A percentile compares a stretch with the other conserved stretches of the same genome.
These are phyloP conservation scores for Eumaeus atala DNA, from an alignment of 1,140 invertebrate species.

Conservation along the genomic window DNA sequence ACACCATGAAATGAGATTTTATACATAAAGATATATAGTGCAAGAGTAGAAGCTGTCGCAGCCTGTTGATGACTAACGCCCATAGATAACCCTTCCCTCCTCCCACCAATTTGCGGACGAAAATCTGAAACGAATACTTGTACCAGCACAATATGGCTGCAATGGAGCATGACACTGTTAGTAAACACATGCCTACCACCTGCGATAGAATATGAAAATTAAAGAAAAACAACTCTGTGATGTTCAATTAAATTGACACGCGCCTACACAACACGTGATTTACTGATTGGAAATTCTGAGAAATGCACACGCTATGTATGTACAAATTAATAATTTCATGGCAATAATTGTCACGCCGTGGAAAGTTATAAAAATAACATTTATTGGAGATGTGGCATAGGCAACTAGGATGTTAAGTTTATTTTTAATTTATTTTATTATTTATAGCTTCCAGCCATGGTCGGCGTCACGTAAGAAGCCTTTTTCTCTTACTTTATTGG, in stretches of 20 bases:
- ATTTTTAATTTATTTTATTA: constrained; percentile 16
- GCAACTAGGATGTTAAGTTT: constrained; percentile 24
- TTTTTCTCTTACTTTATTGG: background rate
- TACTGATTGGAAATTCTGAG: constrained; percentile 14
- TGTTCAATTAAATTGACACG: constrained; percentile 5
- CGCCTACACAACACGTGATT: background rate
- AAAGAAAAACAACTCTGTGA: constrained; percentile 13
- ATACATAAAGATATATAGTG: no score
- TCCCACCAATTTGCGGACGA: no score
- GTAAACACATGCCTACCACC: no score
- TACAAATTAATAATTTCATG: constrained; percentile 51
- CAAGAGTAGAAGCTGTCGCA: no score
- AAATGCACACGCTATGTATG: constrained; percentile 7
- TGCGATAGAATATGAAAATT: no score
- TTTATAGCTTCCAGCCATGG: constrained; percentile 10
- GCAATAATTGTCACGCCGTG: background rate
- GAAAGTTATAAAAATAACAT: background rate
- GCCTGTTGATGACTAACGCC: no score
- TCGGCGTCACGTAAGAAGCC: constrained; percentile 22
- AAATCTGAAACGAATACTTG: no score
- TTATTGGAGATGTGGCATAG: background rate
- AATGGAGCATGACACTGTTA: no score
- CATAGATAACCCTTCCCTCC: no score
- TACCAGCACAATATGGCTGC: no score
- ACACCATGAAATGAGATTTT: no score